Percentiles rank a stretch among this genome's conserved stretches.
Conservation (phyloP, 1,140 invertebrate species). For the Catajapyx aquilonaris region DNA sequence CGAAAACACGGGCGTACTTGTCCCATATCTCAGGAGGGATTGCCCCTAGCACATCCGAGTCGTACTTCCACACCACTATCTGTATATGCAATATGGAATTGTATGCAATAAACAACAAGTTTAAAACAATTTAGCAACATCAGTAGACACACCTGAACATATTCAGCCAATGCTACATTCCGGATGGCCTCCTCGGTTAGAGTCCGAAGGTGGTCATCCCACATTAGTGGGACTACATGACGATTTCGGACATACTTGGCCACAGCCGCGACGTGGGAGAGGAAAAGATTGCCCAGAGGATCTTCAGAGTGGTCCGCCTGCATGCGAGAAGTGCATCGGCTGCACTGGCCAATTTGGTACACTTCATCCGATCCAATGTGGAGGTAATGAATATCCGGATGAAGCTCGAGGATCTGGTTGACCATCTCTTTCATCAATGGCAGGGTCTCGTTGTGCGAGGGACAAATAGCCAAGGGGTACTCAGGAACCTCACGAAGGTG, state of each 20-base stretch:
- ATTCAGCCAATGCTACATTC: slow-evolving; percentile 18
- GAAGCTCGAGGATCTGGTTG: slow-evolving; percentile 18
- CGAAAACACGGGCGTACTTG: slow-evolving; percentile 27
- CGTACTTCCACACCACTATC: slow-evolving; percentile 28
- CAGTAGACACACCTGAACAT: too few relatives aligned
- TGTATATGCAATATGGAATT: too few relatives aligned
- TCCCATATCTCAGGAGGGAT: slow-evolving; percentile 21
- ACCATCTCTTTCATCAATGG: slow-evolving; percentile 29
- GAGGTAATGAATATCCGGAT: slow-evolving; percentile 16
- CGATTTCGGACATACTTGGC: slow-evolving; percentile 22
- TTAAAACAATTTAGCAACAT: too few relatives aligned
- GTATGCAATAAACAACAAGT: too few relatives aligned
- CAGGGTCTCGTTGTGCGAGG: slow-evolving; percentile 24
- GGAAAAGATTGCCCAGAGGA: slow-evolving; percentile 25
- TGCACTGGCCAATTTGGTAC: slow-evolving; percentile 24
- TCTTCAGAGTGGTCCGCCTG: slow-evolving; percentile 17
- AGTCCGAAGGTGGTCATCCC: slow-evolving; percentile 35
- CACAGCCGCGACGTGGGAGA: slow-evolving; percentile 24
- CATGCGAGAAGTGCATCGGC: slow-evolving; percentile 20
- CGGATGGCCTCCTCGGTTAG: slow-evolving; percentile 12
- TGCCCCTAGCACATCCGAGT: slow-evolving; percentile 14
- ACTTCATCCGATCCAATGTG: slow-evolving; percentile 22
- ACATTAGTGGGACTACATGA: slow-evolving; percentile 25
- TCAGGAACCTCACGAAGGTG: slow-evolving; percentile 28
- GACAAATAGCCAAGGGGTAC: slow-evolving; percentile 25